These are phyloP conservation scores for Chromis chromis DNA, from an alignment of 2,797 vertebrate species.

Conservation along the genomic window DNA sequence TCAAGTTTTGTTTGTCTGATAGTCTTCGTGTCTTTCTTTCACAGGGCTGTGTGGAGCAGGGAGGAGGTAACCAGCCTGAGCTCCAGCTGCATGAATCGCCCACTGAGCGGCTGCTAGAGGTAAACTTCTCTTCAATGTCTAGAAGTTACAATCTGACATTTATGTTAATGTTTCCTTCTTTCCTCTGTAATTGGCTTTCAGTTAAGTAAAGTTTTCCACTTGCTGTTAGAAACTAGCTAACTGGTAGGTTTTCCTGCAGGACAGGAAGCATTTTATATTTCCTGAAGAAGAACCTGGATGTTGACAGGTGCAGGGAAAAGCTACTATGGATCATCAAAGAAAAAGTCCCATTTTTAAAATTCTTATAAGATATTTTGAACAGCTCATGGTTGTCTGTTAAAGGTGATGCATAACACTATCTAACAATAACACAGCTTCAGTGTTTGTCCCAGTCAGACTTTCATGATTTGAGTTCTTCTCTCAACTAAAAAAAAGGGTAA, in stretches of 20 bases:
- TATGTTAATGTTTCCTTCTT: neutral
- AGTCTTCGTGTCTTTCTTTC: constrained; percentile 22
- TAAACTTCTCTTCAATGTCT: constrained; percentile 35
- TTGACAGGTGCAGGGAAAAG: neutral
- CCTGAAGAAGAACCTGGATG: constrained; percentile 16
- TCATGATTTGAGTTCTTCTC: no score
- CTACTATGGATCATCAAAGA: constrained; percentile 5
- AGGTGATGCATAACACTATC: neutral
- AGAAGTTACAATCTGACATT: neutral
- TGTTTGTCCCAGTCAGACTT: neutral
- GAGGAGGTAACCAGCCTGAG: constrained; percentile 57
- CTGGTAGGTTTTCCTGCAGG: constrained; percentile 11
- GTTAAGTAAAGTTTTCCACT: neutral
- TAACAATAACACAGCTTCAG: neutral
- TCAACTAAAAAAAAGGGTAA: no score
- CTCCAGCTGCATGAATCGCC: constrained; percentile 65
- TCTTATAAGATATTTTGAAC: neutral
- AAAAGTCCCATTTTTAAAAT: neutral
- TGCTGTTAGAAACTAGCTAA: neutral
- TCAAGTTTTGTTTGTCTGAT: constrained; percentile 6
- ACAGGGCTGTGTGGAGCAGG: constrained; percentile 65
- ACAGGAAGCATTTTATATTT: constrained; percentile 32
- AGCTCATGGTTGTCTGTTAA: neutral
- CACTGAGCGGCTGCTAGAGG: constrained; percentile 61
- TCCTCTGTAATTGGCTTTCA: neutral